These are phyloP conservation scores for Marmota monax DNA, from an alignment of 2,113 vertebrate species.

Conservation along the genomic window DNA sequence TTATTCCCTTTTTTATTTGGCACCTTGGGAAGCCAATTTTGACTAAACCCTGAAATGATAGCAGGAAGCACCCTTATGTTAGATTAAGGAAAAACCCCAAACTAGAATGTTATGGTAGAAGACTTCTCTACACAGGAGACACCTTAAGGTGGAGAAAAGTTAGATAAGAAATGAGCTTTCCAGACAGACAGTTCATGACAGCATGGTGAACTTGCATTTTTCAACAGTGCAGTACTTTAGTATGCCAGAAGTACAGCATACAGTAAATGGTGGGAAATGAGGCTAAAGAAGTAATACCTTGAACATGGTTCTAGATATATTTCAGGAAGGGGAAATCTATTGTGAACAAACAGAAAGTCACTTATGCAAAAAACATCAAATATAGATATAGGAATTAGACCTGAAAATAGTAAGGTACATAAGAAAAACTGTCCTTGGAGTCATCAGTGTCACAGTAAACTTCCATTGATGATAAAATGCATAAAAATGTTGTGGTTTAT, in stretches of 20 bases:
- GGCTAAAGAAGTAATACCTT: background rate
- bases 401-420: background rate
- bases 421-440: background rate
- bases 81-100: background rate
- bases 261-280: background rate
- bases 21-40: background rate
- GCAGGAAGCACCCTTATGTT: background rate
- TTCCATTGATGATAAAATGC: background rate
- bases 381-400: background rate
- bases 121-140: background rate
- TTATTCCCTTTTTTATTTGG: background rate
- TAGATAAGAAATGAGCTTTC: background rate
- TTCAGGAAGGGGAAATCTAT: background rate
- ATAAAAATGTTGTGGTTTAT: background rate
- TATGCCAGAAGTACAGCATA: background rate
- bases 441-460: background rate
- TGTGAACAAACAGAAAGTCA: constrained; percentile 15
- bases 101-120: background rate
- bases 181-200: background rate
- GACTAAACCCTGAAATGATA: background rate
- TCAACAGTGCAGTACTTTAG: background rate
- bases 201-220: background rate
- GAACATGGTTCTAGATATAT: background rate
- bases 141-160: background rate
- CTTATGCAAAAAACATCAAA: background rate